Evolutionary conservation across 2,797 vertebrate species (phyloP).

Genomic region (Sebastes vulpes): DNA sequence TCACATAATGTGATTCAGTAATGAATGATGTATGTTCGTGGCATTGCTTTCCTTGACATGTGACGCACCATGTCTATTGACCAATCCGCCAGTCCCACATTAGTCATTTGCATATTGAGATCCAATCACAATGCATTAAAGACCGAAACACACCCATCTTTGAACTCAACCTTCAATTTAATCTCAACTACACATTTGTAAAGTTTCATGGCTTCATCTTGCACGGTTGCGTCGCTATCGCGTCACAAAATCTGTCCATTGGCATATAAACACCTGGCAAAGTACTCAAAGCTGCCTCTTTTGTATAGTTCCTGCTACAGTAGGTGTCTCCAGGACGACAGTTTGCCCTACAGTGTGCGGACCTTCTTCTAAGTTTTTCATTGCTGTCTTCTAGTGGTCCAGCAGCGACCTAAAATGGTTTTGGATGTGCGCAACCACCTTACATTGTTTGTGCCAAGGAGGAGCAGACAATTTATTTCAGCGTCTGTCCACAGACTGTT

Average conservation of each 20-base stretch:
- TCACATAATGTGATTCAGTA: neutral
- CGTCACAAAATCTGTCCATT: neutral
- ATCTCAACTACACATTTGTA: neutral
- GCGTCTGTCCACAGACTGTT: too few relatives aligned
- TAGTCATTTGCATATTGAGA: neutral
- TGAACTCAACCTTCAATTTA: neutral
- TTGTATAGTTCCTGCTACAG: neutral
- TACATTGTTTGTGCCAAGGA: too few relatives aligned
- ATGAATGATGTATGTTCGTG: neutral
- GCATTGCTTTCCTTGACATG: neutral
- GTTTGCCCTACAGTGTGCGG: too few relatives aligned
- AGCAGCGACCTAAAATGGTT: too few relatives aligned
- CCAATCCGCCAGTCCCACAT: neutral
- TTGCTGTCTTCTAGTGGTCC: neutral
- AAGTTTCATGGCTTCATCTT: neutral
- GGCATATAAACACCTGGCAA: neutral
- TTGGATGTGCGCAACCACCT: too few relatives aligned
- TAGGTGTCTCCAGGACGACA: neutral
- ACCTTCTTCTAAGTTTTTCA: neutral
- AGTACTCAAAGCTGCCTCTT: neutral
- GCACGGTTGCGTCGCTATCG: rapidly evolving
- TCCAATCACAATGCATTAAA: neutral
- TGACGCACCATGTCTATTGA: neutral
- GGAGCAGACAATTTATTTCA: too few relatives aligned
- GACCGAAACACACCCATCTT: neutral